A percentile compares a stretch with the other conserved stretches of the same genome.
phyloP scores from a whole-genome alignment of 2,888 invertebrate species.

The Andricus curvator region DNA sequence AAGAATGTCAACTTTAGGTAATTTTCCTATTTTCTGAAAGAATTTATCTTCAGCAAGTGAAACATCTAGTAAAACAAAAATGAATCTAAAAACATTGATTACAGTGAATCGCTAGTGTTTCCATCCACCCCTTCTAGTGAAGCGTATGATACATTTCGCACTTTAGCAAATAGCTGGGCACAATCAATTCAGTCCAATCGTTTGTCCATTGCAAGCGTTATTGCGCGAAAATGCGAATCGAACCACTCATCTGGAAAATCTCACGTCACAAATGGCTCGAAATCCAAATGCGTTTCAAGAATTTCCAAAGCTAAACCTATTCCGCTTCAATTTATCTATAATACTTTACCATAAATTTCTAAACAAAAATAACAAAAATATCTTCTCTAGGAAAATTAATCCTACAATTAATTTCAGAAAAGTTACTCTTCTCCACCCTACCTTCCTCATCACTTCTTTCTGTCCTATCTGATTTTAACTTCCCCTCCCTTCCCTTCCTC shows the following conservation, averaged over 20 bases:
- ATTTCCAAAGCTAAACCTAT: conserved; percentile 41
- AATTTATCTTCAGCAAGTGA: too few species aligned
- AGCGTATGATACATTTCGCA: conserved; percentile 19
- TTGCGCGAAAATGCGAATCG: conserved; percentile 32
- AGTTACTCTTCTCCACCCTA: not conserved
- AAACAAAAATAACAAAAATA: not conserved
- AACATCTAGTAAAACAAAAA: not conserved
- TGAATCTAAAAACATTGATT: not conserved
- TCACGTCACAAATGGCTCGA: conserved; percentile 8
- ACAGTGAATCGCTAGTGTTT: not conserved
- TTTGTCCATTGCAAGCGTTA: conserved; percentile 29
- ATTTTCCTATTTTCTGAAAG: too few species aligned
- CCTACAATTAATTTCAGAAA: not conserved
- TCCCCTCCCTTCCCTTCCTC: too few species aligned
- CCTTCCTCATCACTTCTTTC: too few species aligned
- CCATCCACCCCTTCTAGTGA: not conserved
- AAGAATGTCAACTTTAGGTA: too few species aligned
- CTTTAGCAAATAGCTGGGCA: conserved; percentile 36
- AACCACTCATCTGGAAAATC: conserved; percentile 15
- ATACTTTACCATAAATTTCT: not conserved
- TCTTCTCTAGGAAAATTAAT: not conserved
- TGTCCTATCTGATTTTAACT: too few species aligned
- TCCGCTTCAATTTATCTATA: not conserved
- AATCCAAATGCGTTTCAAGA: conserved; percentile 9
- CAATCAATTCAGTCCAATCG: conserved; percentile 21